These are phyloP conservation scores for Patella depressa DNA, from an alignment of 2,888 invertebrate genomes.

Conservation along the genomic window DNA sequence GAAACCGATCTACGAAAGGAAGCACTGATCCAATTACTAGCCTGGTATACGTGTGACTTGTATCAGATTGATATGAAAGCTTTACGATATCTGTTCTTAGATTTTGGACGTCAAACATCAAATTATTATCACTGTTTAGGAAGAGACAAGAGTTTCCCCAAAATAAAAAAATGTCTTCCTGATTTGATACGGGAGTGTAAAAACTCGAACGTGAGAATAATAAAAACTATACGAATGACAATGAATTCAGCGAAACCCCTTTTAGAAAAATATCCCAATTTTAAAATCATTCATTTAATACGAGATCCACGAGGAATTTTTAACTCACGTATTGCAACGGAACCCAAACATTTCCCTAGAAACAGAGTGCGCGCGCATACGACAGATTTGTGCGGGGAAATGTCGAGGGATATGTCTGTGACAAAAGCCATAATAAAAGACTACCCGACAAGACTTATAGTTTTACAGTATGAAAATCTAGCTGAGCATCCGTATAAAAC, in stretches of 20 bases:
- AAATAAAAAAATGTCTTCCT: slow-evolving; percentile 4
- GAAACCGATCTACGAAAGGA: background rate
- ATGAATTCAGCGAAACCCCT: background rate
- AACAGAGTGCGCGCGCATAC: background rate
- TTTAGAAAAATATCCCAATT: slow-evolving; percentile 7
- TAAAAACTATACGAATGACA: slow-evolving; percentile 25
- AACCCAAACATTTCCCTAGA: background rate
- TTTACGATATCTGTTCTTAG: background rate
- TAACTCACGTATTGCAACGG: slow-evolving; percentile 12
- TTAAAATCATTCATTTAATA: slow-evolving; percentile 27
- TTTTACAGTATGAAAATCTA: background rate
- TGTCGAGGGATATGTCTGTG: background rate
- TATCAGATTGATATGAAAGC: background rate
- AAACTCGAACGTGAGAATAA: slow-evolving; percentile 10
- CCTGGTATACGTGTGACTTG: background rate
- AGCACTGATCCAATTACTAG: background rate
- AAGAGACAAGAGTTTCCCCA: background rate
- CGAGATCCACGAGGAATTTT: slow-evolving; percentile 28
- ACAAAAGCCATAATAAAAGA: background rate
- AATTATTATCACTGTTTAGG: background rate
- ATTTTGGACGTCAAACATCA: background rate
- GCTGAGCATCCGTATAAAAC: background rate
- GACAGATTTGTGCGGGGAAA: background rate
- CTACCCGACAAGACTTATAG: background rate
- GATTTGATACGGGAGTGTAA: slow-evolving; percentile 15